Evolutionary conservation across 1,140 invertebrate genomes (phyloP).

Genomic region (Kradibia gibbosae): DNA sequence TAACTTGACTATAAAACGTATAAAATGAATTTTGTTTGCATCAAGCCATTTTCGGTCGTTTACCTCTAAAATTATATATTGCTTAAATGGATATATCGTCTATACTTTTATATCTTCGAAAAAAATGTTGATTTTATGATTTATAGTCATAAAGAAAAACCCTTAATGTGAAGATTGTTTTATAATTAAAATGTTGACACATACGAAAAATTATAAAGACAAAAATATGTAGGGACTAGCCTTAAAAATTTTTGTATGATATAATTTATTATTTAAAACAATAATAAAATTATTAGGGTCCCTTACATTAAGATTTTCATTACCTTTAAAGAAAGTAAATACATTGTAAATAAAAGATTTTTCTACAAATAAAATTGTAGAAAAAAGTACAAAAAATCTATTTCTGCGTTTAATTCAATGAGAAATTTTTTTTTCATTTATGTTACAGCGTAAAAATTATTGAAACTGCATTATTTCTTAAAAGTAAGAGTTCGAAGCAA

Average conservation of each 20-base stretch:
- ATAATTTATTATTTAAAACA: no score
- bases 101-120: no score
- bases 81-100: background rate
- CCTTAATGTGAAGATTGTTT: background rate
- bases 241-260: background rate
- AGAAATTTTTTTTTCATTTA: no score
- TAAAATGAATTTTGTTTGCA: background rate
- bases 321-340: no score
- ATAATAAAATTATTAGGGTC: no score
- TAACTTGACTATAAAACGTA: background rate
- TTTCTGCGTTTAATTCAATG: no score
- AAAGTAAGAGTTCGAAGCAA: slow-evolving; percentile 30
- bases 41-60: slow-evolving; percentile 1
- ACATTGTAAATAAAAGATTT: no score
- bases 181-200: background rate
- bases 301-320: no score
- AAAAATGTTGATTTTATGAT: background rate
- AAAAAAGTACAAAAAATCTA: no score
- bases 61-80: background rate
- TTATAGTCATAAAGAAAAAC: background rate
- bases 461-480: background rate
- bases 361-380: no score
- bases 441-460: background rate
- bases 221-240: background rate
- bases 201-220: background rate